These are phyloP conservation scores for Drosophila nannoptera DNA, from an alignment of 1,140 invertebrate genomes.

Conservation along the genomic window DNA sequence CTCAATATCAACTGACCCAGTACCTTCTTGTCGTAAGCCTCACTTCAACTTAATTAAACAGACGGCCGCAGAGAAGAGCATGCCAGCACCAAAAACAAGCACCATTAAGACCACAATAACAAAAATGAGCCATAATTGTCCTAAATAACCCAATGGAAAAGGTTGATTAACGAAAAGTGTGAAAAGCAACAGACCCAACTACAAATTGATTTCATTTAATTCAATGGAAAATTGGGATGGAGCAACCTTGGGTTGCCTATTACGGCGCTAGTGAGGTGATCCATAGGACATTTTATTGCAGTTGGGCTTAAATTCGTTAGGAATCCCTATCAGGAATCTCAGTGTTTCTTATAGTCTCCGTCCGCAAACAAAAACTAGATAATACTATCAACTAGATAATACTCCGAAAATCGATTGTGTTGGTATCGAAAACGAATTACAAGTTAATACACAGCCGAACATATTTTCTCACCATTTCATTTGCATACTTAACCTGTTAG, in stretches of 20 bases:
- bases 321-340: too few relatives aligned
- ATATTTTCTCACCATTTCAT: slow-evolving; percentile 67
- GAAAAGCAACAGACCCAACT: slow-evolving; percentile 1
- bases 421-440: slow-evolving; percentile 52
- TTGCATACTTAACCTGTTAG: slow-evolving; percentile 29
- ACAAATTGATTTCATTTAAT: background rate
- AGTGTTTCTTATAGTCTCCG: too few relatives aligned
- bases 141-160: slow-evolving; percentile 21
- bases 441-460: slow-evolving; percentile 53
- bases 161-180: slow-evolving; percentile 25
- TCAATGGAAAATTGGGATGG: background rate
- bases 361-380: too few relatives aligned
- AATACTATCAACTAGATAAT: slow-evolving; percentile 18
- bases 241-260: too few relatives aligned
- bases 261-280: too few relatives aligned
- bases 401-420: slow-evolving; percentile 35
- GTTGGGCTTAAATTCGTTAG: too few relatives aligned
- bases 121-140: slow-evolving; percentile 9
- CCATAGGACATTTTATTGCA: too few relatives aligned
- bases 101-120: too few relatives aligned
- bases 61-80: slow-evolving; percentile 4
- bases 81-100: background rate
- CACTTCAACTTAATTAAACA: slow-evolving; percentile 55
- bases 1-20: slow-evolving; percentile 2
- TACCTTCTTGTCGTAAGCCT: slow-evolving; percentile 22